Evolutionary conservation across 30 jellyfish, hydroid and myxozoan species (phyloP), one percentile per base, ranked within the genome.

Genomic region (Chrysaora quinquecirrha): DNA sequence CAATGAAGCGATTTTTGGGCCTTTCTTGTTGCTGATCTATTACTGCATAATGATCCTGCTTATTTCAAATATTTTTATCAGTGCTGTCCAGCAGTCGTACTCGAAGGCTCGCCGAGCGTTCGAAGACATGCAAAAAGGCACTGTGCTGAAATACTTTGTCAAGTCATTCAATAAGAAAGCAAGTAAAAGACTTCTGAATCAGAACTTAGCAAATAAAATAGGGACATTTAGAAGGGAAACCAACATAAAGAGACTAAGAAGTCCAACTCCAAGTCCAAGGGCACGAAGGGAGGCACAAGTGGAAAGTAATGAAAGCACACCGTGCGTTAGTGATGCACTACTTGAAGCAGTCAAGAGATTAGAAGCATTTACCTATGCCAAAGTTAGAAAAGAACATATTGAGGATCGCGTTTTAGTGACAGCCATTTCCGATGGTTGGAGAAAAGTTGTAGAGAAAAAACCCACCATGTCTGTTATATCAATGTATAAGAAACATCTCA

Each of bases 11-110:
- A n/a, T 80, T 30, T 80, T 7, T 28, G 90, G 90, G 29, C 77
- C 84, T 0, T 71, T 67, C 28, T 60, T 65, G 29, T 54, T 68
- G 11, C 30, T 80, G 71, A 28, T 54, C 2, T 80, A 80, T 34
- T 80, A 20, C 61, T 16, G 52, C 60, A 34, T 80, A 34, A 66
- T 80, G 90, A 35, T 68, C 7, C 56, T 80, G 10, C 27, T 80
- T 49, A 79, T 80, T 14, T 64, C 90, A 22, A 80, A 80, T 31
- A 28, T 80, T 1, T 48, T 80, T 69, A 80, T 80, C 35, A 80
- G 90, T 54, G 74, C 90, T 1, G 90, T 80, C 20, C 73, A 80
- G 22, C 48, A 35, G 63, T 80, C 90, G 38, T 80, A 80, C 90
- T 22, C 84, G 48, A 80, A 31, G 77, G 90, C 90, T 0, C 79